A percentile compares a stretch with the other conserved stretches of the same genome.
Evolutionary conservation across 2,113 vertebrate species (phyloP).

Genomic region (Lucifuga dentata): DNA sequence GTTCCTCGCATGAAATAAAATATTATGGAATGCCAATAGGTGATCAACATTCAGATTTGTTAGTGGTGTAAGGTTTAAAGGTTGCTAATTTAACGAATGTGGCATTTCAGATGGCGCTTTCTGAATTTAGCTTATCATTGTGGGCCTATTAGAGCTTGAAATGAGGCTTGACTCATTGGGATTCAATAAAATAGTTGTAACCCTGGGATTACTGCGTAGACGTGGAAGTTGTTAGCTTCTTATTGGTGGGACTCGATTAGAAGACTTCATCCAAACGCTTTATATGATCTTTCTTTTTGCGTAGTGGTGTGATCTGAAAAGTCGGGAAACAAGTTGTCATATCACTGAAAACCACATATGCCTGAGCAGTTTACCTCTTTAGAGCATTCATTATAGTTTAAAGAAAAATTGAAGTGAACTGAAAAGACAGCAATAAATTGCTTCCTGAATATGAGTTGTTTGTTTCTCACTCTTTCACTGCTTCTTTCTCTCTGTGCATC

Average conservation of each 20-base stretch:
- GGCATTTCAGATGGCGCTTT: constrained; percentile 60
- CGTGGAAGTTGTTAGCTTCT: constrained; percentile 17
- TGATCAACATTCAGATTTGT: constrained; percentile 65
- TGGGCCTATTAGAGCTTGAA: constrained; percentile 40
- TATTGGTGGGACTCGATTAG: constrained; percentile 21
- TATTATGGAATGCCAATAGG: constrained; percentile 54
- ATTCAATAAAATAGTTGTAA: constrained; percentile 12
- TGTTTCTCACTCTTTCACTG: neutral
- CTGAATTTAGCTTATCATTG: constrained; percentile 40
- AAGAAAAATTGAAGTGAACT: no score
- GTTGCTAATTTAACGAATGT: constrained; percentile 66
- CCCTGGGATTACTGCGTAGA: constrained; percentile 22
- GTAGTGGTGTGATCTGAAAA: constrained; percentile 16
- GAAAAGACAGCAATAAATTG: no score
- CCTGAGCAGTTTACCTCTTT: neutral
- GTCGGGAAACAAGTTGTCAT: constrained; percentile 6
- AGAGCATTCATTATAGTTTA: no score
- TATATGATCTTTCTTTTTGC: constrained; percentile 26
- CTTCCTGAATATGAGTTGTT: neutral
- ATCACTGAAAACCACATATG: constrained; percentile 9
- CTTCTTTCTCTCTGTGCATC: constrained; percentile 2
- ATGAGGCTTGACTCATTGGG: constrained; percentile 10
- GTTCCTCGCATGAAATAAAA: constrained; percentile 63
- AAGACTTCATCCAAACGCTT: constrained; percentile 3
- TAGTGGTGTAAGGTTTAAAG: constrained; percentile 61